Base-by-base conservation (phyloP, 2,113 vertebrate species). In the Nestor notabilis region DNA sequence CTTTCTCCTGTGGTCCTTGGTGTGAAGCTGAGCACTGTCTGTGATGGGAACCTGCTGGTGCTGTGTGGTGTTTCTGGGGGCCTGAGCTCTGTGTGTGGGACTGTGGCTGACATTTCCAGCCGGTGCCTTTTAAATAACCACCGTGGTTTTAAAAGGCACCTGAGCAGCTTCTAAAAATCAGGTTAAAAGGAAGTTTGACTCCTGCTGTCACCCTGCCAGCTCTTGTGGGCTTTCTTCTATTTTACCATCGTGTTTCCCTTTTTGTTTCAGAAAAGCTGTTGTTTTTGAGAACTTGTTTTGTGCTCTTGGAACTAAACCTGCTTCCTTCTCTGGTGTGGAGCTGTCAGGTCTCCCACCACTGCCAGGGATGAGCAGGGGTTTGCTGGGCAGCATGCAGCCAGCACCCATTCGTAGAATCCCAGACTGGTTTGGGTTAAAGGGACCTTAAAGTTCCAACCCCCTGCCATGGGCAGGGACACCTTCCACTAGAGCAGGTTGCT, bases 111-210 rank as follows among this genome's bases (percentile, higher is more conserved):
- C 70, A 49, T 94, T 94, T 92, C 53, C 65, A 87, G 29, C 35
- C 55, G 41, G 9, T 91, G 46, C 29, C 83, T 91, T 93, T 87
- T 80, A 52, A 93, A 68, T 70, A 70, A 85, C 61, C 28, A 12
- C 61, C 3, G 31, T 58, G 87, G 78, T 72, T 91, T 89, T 89
- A 76, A 83, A 91, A 92, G 83, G 66, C 93, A 96, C 86, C 80
- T 78, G 83, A 89, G 10, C 76, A 78, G 56, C 23, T 21, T 92
- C 80, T 68, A 81, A 96, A 92, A 93, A 92, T 37, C 79, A 93
- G 93, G 92, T 94, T 95, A 87, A 95, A 87, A 89, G 86, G 92
- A 87, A 93, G 88, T 93, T 94, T 75, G 77, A 64, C 80, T 91
- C 64, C 0, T 0, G 28, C 86, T 90, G 84, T 92, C 61, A 64